phyloP scores from a whole-genome alignment of 2,113 vertebrate genomes.

The Leptobrachium ailaonicum region DNA sequence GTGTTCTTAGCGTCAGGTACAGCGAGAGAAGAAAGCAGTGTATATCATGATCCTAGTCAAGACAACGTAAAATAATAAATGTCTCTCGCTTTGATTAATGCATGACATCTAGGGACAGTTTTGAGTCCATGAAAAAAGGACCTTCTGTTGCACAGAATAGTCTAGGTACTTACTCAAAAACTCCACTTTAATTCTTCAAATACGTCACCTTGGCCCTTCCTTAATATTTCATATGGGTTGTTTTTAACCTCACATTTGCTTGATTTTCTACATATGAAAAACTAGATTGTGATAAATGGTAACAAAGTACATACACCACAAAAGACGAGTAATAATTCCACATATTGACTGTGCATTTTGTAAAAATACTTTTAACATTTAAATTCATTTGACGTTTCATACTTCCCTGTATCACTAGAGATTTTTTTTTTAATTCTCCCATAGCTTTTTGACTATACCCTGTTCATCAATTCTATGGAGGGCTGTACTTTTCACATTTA shows the following conservation, averaged over 20 bases:
- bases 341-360: too few relatives aligned
- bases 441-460: too few relatives aligned
- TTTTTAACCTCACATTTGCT: conserved; percentile 12
- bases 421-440: too few relatives aligned
- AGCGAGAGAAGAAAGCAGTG: background rate
- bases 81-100: conserved; percentile 4
- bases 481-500: too few relatives aligned
- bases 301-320: too few relatives aligned
- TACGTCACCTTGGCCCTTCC: conserved; percentile 10
- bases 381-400: too few relatives aligned
- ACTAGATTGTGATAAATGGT: too few relatives aligned
- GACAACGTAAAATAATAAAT: background rate
- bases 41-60: background rate
- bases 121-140: conserved; percentile 11
- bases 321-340: too few relatives aligned
- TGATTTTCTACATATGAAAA: too few relatives aligned
- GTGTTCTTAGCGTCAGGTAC: background rate
- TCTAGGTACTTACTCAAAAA: conserved; percentile 19
- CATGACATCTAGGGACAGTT: background rate
- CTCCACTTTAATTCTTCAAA: conserved; percentile 14
- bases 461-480: too few relatives aligned
- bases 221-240: background rate
- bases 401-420: too few relatives aligned
- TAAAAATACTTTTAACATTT: too few relatives aligned
- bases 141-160: conserved; percentile 4